phyloP scores from a whole-genome alignment of 1,140 invertebrate genomes.

The Aphidius gifuensis region DNA sequence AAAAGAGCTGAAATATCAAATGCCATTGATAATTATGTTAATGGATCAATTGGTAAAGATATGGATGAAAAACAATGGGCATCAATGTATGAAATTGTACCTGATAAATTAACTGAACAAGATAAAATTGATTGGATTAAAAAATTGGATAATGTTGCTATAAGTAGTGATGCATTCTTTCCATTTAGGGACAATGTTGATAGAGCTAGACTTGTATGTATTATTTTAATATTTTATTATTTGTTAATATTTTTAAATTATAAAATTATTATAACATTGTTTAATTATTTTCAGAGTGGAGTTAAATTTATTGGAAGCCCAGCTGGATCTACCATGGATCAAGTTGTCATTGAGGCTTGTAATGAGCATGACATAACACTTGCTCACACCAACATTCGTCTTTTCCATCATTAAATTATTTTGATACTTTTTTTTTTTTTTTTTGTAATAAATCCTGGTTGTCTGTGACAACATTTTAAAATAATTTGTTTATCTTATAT shows the following conservation, averaged over 20 bases:
- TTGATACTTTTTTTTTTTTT: background rate
- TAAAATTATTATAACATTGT: constrained; percentile 19
- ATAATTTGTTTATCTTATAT: too few relatives aligned
- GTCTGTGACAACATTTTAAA: too few relatives aligned
- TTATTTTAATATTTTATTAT: constrained; percentile 19
- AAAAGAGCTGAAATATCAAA: constrained; percentile 93
- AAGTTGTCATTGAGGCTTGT: constrained; percentile 86
- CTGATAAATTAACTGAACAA: constrained; percentile 63
- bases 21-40: constrained; percentile 94
- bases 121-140: constrained; percentile 80
- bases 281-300: constrained; percentile 73
- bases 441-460: background rate
- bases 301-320: constrained; percentile 92
- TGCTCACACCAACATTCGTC: constrained; percentile 84
- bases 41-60: constrained; percentile 78
- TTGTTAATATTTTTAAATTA: constrained; percentile 7
- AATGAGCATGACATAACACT: constrained; percentile 87
- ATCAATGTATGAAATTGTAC: constrained; percentile 71
- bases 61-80: constrained; percentile 67
- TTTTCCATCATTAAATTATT: constrained; percentile 88
- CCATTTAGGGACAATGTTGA: constrained; percentile 98
- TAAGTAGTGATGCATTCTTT: constrained; percentile 99
- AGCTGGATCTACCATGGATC: constrained; percentile 89
- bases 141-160: constrained; percentile 77
- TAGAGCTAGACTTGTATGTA: constrained; percentile 78